These are phyloP conservation scores for Steromphala cineraria DNA, from an alignment of 2,888 invertebrate genomes.

Conservation along the genomic window DNA sequence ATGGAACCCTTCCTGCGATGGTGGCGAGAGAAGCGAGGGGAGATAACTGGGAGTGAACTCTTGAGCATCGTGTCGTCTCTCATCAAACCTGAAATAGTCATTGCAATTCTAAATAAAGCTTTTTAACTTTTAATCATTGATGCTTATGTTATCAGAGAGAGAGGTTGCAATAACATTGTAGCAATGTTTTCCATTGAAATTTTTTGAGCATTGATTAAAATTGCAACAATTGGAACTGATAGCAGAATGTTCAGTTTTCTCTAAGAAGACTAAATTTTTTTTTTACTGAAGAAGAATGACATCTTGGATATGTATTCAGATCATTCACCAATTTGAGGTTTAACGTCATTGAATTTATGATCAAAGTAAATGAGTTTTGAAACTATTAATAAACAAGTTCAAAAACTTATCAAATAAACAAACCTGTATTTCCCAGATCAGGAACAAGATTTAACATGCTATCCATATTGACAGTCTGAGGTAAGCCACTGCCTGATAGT, in stretches of 20 bases:
- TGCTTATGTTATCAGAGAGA: not conserved
- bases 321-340: too few species aligned
- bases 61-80: not conserved
- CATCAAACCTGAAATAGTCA: not conserved
- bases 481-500: slow-evolving; percentile 28
- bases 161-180: not conserved
- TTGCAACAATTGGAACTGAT: too few species aligned
- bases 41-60: not conserved
- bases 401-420: too few species aligned
- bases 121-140: too few species aligned
- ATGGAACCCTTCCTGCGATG: slow-evolving; percentile 6
- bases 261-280: too few species aligned
- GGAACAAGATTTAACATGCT: not conserved
- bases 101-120: not conserved
- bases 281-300: too few species aligned
- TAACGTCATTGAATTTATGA: too few species aligned
- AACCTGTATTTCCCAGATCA: not conserved
- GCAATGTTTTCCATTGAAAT: not conserved
- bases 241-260: too few species aligned
- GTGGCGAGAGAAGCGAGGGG: not conserved
- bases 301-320: too few species aligned
- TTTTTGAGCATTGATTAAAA: not conserved
- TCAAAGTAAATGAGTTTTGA: too few species aligned
- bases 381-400: too few species aligned
- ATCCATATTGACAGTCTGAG: slow-evolving; percentile 25